Conservation (phyloP, 1,140 invertebrate genomes). For the Apis dorsata region DNA sequence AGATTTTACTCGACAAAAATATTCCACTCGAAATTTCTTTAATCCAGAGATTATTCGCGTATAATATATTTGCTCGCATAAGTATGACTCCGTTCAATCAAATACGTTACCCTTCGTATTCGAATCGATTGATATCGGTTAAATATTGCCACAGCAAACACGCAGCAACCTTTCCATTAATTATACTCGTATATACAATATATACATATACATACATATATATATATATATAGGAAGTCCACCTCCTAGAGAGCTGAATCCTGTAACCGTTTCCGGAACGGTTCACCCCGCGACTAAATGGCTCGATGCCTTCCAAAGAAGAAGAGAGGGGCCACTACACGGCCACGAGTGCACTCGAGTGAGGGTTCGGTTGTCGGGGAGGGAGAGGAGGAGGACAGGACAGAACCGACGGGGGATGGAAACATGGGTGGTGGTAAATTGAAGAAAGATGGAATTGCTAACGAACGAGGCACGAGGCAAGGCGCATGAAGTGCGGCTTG, state of each 20-base stretch:
- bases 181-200: background rate
- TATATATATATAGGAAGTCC: too few relatives aligned
- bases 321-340: constrained; percentile 17
- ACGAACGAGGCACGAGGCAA: constrained; percentile 24
- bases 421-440: constrained; percentile 22
- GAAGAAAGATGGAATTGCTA: constrained; percentile 32
- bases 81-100: background rate
- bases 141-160: constrained; percentile 4
- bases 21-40: background rate
- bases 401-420: background rate
- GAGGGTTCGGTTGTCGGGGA: background rate
- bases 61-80: background rate
- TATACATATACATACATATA: too few relatives aligned
- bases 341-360: constrained; percentile 24
- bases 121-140: background rate
- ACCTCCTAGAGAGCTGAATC: background rate
- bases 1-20: background rate
- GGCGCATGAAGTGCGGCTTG: constrained; percentile 10
- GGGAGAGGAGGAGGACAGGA: background rate
- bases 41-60: background rate
- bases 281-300: constrained; percentile 22
- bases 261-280: background rate
- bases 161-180: background rate
- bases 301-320: constrained; percentile 27
- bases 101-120: background rate